phyloP scores from a whole-genome alignment of 2,888 invertebrate genomes.

The Hydriomena furcata region DNA sequence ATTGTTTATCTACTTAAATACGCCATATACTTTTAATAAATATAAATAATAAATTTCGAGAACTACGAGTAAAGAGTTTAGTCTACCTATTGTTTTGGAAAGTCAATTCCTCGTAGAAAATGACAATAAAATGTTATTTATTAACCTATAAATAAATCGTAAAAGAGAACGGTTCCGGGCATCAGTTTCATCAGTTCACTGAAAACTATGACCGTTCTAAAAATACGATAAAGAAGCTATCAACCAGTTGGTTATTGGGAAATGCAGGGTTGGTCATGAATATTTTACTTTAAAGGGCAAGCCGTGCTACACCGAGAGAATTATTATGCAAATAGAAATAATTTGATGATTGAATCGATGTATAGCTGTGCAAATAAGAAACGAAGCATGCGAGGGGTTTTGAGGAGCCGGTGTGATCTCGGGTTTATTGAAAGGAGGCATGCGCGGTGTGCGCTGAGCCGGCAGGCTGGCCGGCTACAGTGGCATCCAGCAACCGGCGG shows the following conservation, averaged over 20 bases:
- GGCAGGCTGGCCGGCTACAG: constrained; percentile 49
- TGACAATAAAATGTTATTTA: constrained; percentile 28
- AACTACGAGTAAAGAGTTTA: background rate
- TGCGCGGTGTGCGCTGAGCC: constrained; percentile 63
- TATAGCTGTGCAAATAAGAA: constrained; percentile 58
- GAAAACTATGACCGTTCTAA: constrained; percentile 46
- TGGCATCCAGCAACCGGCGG: constrained; percentile 62
- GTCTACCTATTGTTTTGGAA: constrained; percentile 19
- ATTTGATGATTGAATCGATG: constrained; percentile 31
- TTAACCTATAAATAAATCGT: constrained; percentile 33
- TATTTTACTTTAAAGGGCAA: constrained; percentile 54
- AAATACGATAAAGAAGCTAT: constrained; percentile 64
- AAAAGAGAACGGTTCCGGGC: constrained; percentile 27
- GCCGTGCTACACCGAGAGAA: constrained; percentile 25
- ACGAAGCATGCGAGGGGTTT: constrained; percentile 58
- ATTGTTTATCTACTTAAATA: too few species aligned
- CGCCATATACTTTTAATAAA: too few species aligned
- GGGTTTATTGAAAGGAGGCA: constrained; percentile 70
- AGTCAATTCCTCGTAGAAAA: constrained; percentile 23
- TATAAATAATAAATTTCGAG: background rate
- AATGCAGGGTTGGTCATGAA: constrained; percentile 65
- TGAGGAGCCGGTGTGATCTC: constrained; percentile 59
- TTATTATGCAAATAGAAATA: constrained; percentile 30
- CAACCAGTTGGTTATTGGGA: constrained; percentile 56
- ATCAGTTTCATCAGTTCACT: constrained; percentile 29